These are phyloP conservation scores for Vultur gryphus DNA, from an alignment of 2,797 vertebrate genomes.

Conservation along the genomic window DNA sequence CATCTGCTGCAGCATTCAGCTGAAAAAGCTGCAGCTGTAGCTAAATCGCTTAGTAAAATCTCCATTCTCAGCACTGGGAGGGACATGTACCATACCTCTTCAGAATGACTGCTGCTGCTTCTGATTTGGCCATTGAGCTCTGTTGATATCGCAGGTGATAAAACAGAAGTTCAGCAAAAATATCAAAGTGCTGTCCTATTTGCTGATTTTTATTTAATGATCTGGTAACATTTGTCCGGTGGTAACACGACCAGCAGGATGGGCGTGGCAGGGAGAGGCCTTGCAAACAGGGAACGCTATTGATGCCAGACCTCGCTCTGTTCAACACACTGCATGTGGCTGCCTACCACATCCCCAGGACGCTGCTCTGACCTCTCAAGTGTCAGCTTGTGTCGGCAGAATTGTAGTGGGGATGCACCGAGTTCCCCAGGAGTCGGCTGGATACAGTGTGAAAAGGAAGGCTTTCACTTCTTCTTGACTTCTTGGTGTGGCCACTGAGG, in stretches of 20 bases:
- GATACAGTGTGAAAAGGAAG: not conserved
- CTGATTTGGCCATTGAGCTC: not conserved
- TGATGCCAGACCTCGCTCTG: not conserved
- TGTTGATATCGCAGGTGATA: not conserved
- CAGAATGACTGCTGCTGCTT: not conserved
- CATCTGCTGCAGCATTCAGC: constrained; percentile 33
- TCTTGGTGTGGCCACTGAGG: not conserved
- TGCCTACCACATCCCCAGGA: not conserved
- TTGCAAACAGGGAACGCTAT: fast-evolving
- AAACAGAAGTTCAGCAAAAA: not conserved
- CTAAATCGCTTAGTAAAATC: constrained; percentile 21
- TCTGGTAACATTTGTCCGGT: not conserved
- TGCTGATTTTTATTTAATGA: not conserved
- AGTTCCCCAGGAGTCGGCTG: not conserved
- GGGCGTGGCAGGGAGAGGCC: not conserved
- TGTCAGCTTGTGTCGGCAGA: fast-evolving
- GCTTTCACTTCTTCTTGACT: not conserved
- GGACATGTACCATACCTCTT: not conserved
- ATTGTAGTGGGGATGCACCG: not conserved
- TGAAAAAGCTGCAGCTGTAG: constrained; percentile 56
- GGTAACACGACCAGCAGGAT: not conserved
- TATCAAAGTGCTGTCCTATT: not conserved
- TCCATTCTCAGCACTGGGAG: not conserved
- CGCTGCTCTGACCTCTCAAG: not conserved
- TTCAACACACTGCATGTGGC: not conserved